Percentiles rank a stretch among this genome's conserved stretches.
phyloP scores from a whole-genome alignment of 2,888 invertebrate species.

The Heliconius ethilla region DNA sequence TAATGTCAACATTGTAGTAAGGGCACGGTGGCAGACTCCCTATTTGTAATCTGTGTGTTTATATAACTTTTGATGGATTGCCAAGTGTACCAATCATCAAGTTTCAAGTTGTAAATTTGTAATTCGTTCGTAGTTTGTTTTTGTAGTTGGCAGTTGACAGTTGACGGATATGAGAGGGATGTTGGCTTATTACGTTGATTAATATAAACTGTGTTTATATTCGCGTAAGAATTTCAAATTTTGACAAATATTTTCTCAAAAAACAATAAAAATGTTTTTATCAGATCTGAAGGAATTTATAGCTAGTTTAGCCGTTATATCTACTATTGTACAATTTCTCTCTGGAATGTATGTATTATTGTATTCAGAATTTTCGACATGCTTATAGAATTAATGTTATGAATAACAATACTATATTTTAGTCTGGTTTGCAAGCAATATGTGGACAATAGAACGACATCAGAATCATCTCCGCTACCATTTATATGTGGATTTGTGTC shows the following conservation, averaged over 20 bases:
- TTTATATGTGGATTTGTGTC: constrained; percentile 90
- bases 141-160: background rate
- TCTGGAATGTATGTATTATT: constrained; percentile 89
- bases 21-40: too few species aligned
- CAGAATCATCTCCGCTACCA: constrained; percentile 88
- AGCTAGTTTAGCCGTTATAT: constrained; percentile 84
- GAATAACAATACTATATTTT: constrained; percentile 49
- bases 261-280: constrained; percentile 51
- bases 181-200: background rate
- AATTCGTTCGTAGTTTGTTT: background rate
- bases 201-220: constrained; percentile 10
- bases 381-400: constrained; percentile 1
- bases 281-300: constrained; percentile 56
- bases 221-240: constrained; percentile 7
- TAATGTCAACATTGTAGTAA: too few species aligned
- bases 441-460: constrained; percentile 87
- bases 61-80: background rate
- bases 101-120: constrained; percentile 3
- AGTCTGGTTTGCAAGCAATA: constrained; percentile 90
- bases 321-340: constrained; percentile 91
- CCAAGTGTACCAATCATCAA: background rate
- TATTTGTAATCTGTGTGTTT: background rate
- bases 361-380: constrained; percentile 9
- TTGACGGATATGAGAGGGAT: background rate
- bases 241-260: background rate